phyloP scores from a whole-genome alignment of 2,888 invertebrate species.

The Copidosoma aretas region DNA sequence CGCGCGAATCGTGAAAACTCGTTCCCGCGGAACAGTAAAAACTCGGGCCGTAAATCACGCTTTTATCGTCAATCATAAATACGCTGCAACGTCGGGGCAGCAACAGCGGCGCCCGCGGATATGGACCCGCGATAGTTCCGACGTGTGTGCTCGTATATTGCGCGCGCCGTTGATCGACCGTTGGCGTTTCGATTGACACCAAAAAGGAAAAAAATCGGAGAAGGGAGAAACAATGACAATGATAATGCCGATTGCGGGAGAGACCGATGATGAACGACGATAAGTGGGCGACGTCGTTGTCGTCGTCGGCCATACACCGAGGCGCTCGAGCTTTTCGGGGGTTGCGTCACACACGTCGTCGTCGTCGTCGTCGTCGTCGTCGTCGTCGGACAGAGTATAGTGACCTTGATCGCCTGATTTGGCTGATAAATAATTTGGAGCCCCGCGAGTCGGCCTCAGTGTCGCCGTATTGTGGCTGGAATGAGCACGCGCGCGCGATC shows the following conservation, averaged over 20 bases:
- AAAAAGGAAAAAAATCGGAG: too few relatives aligned
- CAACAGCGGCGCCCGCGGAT: too few relatives aligned
- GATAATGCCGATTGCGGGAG: not conserved
- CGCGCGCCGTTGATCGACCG: too few relatives aligned
- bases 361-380: too few relatives aligned
- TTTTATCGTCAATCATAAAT: too few relatives aligned
- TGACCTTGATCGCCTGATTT: slow-evolving; percentile 48
- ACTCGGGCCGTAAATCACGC: too few relatives aligned
- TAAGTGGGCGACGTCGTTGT: not conserved
- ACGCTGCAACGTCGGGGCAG: too few relatives aligned
- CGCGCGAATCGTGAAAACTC: not conserved
- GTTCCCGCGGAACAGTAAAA: not conserved
- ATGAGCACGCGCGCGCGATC: slow-evolving; percentile 50
- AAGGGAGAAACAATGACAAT: too few relatives aligned
- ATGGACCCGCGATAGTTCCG: too few relatives aligned
- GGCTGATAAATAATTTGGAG: slow-evolving; percentile 53
- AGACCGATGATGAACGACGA: not conserved
- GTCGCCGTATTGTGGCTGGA: slow-evolving; percentile 44
- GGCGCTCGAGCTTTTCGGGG: slow-evolving; percentile 2
- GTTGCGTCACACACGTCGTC: slow-evolving; percentile 49
- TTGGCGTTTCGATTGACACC: too few relatives aligned
- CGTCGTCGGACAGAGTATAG: too few relatives aligned
- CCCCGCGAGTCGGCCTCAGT: slow-evolving; percentile 47
- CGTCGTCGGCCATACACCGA: not conserved
- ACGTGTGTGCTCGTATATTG: too few relatives aligned